Conservation (phyloP, 1,140 invertebrate genomes). For the Temnothorax longispinosus region DNA sequence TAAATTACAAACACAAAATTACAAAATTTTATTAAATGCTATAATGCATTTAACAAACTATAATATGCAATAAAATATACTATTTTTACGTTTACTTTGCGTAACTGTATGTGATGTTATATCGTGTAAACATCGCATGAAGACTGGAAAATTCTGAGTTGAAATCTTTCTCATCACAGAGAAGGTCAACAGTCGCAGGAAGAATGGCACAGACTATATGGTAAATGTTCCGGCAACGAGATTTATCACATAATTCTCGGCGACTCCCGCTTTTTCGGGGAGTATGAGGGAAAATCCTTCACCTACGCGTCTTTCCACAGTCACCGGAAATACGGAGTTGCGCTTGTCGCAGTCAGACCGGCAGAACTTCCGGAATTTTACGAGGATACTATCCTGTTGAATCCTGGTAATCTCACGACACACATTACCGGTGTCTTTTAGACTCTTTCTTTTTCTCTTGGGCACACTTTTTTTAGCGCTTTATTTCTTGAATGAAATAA, state of each 20-base stretch:
- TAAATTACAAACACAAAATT: background rate
- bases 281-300: slow-evolving; percentile 99
- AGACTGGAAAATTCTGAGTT: background rate
- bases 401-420: slow-evolving; percentile 88
- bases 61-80: background rate
- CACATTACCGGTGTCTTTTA: background rate
- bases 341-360: slow-evolving; percentile 96
- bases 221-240: slow-evolving; percentile 99
- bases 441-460: background rate
- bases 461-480: background rate
- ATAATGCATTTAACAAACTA: background rate
- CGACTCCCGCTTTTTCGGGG: slow-evolving; percentile 98
- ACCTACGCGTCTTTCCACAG: slow-evolving; percentile 99
- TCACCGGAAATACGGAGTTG: slow-evolving; percentile 99
- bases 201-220: slow-evolving; percentile 98
- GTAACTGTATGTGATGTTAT: background rate
- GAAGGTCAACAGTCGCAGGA: slow-evolving; percentile 98
- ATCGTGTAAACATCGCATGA: background rate
- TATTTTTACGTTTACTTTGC: background rate
- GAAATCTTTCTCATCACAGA: slow-evolving; percentile 86
- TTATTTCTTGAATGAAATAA: background rate
- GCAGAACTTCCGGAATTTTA: slow-evolving; percentile 97
- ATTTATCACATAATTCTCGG: slow-evolving; percentile 98
- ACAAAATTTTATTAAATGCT: background rate
- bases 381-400: slow-evolving; percentile 97